Conservation (phyloP, 2,113 vertebrate genomes). For the Felis chaus region DNA sequence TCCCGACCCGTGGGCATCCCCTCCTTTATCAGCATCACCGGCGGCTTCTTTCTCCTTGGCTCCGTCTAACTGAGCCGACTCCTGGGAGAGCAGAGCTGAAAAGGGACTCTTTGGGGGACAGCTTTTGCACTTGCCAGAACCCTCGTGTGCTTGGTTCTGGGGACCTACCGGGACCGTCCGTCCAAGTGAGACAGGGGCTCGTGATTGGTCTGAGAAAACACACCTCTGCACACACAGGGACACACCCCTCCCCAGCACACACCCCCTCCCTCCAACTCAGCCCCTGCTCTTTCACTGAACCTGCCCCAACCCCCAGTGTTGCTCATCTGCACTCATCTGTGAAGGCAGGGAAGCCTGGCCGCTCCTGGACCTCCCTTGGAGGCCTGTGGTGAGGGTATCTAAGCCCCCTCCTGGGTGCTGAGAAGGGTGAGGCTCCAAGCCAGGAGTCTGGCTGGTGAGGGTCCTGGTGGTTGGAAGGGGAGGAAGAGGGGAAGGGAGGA, state of each 20-base stretch:
- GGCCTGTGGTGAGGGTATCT: background rate
- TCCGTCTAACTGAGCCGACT: background rate
- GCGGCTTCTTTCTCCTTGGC: background rate
- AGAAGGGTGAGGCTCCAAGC: background rate
- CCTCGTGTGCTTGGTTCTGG: background rate
- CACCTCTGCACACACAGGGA: rapidly evolving
- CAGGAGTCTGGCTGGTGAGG: background rate
- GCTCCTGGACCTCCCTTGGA: background rate
- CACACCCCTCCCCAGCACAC: background rate
- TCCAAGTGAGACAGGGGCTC: background rate
- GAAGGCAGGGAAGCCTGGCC: background rate
- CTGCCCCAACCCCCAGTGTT: background rate
- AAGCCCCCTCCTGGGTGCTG: background rate
- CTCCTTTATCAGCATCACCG: background rate
- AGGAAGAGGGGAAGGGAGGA: background rate
- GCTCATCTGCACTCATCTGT: background rate
- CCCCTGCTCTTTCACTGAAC: background rate
- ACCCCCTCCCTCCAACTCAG: background rate
- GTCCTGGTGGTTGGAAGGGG: background rate
- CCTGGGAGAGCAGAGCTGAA: background rate
- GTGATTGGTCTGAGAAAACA: background rate
- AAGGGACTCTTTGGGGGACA: background rate
- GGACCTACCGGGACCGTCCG: rapidly evolving
- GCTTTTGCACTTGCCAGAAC: background rate
- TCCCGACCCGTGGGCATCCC: background rate